Percentiles rank a stretch among this genome's conserved stretches.
Evolutionary conservation across 1,140 invertebrate species (phyloP).

Genomic region (Lepidurus packardi): DNA sequence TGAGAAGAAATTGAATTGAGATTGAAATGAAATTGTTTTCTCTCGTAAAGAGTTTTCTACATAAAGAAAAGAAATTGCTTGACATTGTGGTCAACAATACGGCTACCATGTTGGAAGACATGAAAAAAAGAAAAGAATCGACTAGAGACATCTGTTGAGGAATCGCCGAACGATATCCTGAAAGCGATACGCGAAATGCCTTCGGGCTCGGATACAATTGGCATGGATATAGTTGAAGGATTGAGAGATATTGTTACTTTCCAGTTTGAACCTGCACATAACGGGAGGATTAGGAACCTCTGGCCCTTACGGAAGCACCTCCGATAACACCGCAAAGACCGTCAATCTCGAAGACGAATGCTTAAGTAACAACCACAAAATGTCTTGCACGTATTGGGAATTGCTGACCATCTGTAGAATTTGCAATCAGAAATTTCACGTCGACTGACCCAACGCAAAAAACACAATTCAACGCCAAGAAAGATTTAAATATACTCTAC

Average conservation of each 20-base stretch:
- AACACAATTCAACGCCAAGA: background rate
- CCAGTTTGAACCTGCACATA: background rate
- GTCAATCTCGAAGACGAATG: constrained; percentile 6
- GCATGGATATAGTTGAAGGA: constrained; percentile 25
- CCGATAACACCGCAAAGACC: background rate
- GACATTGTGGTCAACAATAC: background rate
- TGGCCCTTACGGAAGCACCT: background rate
- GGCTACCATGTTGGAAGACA: background rate
- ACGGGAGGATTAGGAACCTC: background rate
- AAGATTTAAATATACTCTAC: background rate
- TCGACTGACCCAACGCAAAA: background rate
- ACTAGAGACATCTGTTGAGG: background rate
- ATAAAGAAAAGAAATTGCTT: background rate
- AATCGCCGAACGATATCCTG: background rate
- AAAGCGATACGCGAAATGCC: constrained; percentile 13
- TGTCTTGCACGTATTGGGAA: background rate
- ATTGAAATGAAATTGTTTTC: no score
- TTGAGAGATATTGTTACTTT: background rate
- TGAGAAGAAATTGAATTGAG: no score
- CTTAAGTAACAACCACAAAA: background rate
- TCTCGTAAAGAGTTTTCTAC: no score
- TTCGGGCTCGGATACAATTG: constrained; percentile 28
- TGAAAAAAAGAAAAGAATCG: constrained; percentile 23
- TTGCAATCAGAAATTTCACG: background rate
- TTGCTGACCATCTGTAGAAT: background rate